phyloP scores from a whole-genome alignment of 2,888 invertebrate species.

The Eugnorisma glareosa region DNA sequence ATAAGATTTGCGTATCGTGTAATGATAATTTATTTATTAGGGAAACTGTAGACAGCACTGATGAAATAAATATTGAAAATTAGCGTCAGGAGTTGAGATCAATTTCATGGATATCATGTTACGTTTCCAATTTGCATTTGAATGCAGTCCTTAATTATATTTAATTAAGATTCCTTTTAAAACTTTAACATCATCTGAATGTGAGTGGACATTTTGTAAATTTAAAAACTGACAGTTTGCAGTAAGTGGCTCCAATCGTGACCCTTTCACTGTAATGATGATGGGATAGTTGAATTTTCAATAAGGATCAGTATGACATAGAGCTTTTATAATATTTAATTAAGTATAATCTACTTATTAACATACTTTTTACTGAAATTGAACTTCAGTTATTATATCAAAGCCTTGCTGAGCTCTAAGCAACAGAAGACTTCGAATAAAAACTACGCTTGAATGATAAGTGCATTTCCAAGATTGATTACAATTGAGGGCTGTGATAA shows the following conservation, averaged over 20 bases:
- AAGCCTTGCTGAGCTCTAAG: background rate
- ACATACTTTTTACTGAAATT: background rate
- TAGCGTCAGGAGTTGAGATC: constrained; percentile 64
- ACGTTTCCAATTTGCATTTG: constrained; percentile 49
- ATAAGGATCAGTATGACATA: constrained; percentile 13
- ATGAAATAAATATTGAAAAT: constrained; percentile 68
- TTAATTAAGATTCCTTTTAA: constrained; percentile 58
- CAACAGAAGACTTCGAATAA: background rate
- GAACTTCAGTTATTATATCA: background rate
- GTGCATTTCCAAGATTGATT: constrained; percentile 42
- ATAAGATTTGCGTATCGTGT: background rate
- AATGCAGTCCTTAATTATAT: constrained; percentile 60
- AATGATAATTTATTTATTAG: constrained; percentile 53
- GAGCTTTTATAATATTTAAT: constrained; percentile 17
- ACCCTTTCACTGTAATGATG: constrained; percentile 57
- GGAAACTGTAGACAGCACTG: constrained; percentile 60
- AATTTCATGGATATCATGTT: constrained; percentile 71
- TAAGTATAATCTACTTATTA: background rate
- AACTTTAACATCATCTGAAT: constrained; percentile 55
- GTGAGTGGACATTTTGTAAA: constrained; percentile 68
- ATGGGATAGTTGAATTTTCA: constrained; percentile 62
- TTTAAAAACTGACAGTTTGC: constrained; percentile 70
- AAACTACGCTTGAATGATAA: background rate
- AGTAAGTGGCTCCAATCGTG: constrained; percentile 50
- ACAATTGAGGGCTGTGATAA: constrained; percentile 34